Evolutionary conservation across 2,797 vertebrate species (phyloP).

Genomic region (Rhinoraja longicauda): DNA sequence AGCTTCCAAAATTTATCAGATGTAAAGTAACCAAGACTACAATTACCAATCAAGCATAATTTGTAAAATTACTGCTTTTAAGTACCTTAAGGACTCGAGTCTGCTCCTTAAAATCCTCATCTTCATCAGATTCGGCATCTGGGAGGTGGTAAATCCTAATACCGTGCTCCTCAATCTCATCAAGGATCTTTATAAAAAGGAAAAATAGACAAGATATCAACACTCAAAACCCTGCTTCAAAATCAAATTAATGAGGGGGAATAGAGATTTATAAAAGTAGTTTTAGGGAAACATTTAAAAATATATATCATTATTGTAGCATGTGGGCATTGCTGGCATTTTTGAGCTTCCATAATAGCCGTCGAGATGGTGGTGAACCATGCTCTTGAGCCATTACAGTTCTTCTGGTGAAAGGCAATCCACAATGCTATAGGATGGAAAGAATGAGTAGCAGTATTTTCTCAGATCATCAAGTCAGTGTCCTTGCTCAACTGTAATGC

Average conservation of each 20-base stretch:
- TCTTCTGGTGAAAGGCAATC: not conserved
- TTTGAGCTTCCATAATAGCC: no score
- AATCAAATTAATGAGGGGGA: not conserved
- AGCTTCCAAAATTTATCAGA: not conserved
- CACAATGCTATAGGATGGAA: not conserved
- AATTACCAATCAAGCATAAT: not conserved
- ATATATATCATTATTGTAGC: no score
- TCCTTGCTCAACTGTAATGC: not conserved
- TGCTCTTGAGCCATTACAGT: no score
- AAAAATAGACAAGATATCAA: not conserved
- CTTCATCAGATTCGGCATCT: slow-evolving; percentile 91
- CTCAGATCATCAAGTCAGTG: not conserved
- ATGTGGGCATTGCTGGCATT: no score
- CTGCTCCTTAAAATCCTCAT: slow-evolving; percentile 96
- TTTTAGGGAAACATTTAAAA: slow-evolving; percentile 32
- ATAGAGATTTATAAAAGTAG: not conserved
- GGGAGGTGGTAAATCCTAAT: slow-evolving; percentile 97
- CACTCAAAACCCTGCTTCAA: not conserved
- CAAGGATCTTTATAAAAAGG: slow-evolving; percentile 69
- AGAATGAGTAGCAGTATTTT: not conserved
- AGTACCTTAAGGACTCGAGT: slow-evolving; percentile 86
- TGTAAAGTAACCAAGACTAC: not conserved
- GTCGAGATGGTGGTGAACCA: no score
- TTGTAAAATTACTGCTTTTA: not conserved
- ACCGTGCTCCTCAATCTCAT: slow-evolving; percentile 91